Conservation (phyloP, 2,113 vertebrate genomes). For the Ranitomeya imitator region DNA sequence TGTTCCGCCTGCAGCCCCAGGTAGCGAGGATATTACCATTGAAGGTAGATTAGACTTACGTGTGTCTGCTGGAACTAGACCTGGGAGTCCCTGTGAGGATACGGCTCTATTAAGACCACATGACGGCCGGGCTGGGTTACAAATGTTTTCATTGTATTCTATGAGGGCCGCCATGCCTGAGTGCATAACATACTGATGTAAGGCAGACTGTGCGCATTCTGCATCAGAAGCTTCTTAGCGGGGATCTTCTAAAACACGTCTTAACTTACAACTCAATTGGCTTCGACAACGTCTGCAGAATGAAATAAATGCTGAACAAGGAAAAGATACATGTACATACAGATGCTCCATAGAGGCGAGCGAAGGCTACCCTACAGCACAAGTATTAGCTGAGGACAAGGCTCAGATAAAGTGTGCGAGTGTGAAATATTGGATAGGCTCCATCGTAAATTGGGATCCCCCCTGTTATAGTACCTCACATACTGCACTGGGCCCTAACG, state of each 20-base stretch:
- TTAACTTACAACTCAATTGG: constrained; percentile 30
- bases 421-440: neutral
- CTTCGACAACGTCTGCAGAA: constrained; percentile 15
- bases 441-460: neutral
- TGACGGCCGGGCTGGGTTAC: constrained; percentile 11
- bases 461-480: neutral
- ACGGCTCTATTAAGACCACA: constrained; percentile 35
- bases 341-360: neutral
- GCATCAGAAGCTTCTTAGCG: neutral
- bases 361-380: neutral
- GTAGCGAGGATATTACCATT: constrained; percentile 1
- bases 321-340: neutral
- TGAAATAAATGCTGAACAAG: constrained; percentile 14
- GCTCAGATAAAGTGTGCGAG: neutral
- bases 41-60: neutral
- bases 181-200: neutral
- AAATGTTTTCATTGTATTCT: constrained; percentile 34
- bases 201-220: constrained; percentile 14
- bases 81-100: neutral
- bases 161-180: constrained; percentile 2
- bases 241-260: constrained; percentile 44
- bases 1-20: neutral
- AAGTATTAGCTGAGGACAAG: neutral
- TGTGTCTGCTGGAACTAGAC: neutral
- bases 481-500: neutral